Base-by-base conservation (phyloP, 2,113 vertebrate species). In the Cynocephalus volans region DNA sequence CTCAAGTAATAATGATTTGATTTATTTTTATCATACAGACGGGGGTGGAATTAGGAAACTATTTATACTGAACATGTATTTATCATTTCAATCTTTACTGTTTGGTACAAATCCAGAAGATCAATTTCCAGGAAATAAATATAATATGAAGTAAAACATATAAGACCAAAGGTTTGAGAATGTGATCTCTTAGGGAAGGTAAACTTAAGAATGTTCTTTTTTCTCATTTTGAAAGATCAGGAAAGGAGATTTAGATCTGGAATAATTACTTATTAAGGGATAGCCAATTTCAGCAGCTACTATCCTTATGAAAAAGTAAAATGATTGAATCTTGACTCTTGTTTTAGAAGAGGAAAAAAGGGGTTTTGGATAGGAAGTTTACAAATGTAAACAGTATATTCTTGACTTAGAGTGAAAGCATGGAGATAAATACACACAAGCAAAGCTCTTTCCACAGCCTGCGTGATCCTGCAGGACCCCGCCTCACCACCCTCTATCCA, bases 91-190 rank as follows among this genome's bases (percentile, higher is more conserved):
- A 28, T 90, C 24, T 90, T 64, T 54, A 52, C 0, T 80, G 8
- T 80, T 91, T 52, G 4, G 8, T 70, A 82, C 31, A 64, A 85
- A 93, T 69, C 11, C n/a, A 50, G 1, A 90, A 90, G 17, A 79
- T 72, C 58, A 70, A 80, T 84, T 93, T 83, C 1, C 11, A 82
- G 11, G 3, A 60, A 64, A 88, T 54, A 88, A 92, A 80, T n/a
- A 88, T 48, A 92, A 80, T n/a, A 92, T 48, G 11, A 93, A 91
- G 36, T 28, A 56, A 65, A 83, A 67, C 4, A 23, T 31, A 48
- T 31, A 24, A 93, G 11, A 64, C 1, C 31, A 95, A 96, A 94
- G 69, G 24, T 33, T 75, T 84, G 60, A 64, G 13, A 87, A 64
- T 76, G 8, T 70, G 48, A 77, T 80, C 21, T 45, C 52, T 76